These are phyloP conservation scores for Ceratotherium simum DNA, from an alignment of 2,113 vertebrate species.

Conservation along the genomic window DNA sequence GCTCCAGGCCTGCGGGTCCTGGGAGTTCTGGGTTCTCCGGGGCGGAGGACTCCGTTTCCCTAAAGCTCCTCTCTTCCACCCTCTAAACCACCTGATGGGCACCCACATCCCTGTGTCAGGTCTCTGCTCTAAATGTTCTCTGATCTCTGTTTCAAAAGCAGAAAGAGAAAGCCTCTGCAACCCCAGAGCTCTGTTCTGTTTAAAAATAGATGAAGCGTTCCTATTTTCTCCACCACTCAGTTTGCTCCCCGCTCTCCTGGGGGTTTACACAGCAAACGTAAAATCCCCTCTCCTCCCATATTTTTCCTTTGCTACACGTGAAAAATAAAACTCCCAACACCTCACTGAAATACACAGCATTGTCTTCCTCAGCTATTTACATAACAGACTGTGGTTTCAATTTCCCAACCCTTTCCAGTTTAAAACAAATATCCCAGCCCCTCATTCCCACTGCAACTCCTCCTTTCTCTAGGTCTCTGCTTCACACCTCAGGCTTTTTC, in stretches of 20 bases:
- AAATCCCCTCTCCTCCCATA: background rate
- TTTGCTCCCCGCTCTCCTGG: background rate
- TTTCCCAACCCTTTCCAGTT: background rate
- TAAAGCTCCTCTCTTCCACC: background rate
- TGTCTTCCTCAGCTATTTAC: background rate
- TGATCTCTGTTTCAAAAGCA: background rate
- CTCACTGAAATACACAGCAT: background rate
- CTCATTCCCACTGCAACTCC: background rate
- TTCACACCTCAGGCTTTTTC: background rate
- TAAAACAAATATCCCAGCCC: background rate
- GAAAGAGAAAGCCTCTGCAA: background rate
- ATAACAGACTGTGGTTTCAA: background rate
- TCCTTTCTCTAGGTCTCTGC: background rate
- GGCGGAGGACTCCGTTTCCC: background rate
- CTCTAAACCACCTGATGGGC: background rate
- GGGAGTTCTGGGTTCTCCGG: background rate
- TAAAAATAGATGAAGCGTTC: slow-evolving; percentile 46
- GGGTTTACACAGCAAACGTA: background rate
- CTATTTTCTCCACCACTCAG: background rate
- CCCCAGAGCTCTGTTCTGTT: background rate
- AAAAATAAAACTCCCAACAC: background rate
- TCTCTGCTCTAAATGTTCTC: slow-evolving; percentile 21
- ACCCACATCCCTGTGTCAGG: background rate
- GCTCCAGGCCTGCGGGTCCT: background rate
- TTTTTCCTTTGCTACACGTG: background rate